These are phyloP conservation scores for Dicrurus megarhynchus DNA, from an alignment of 2,113 vertebrate species.

Conservation along the genomic window DNA sequence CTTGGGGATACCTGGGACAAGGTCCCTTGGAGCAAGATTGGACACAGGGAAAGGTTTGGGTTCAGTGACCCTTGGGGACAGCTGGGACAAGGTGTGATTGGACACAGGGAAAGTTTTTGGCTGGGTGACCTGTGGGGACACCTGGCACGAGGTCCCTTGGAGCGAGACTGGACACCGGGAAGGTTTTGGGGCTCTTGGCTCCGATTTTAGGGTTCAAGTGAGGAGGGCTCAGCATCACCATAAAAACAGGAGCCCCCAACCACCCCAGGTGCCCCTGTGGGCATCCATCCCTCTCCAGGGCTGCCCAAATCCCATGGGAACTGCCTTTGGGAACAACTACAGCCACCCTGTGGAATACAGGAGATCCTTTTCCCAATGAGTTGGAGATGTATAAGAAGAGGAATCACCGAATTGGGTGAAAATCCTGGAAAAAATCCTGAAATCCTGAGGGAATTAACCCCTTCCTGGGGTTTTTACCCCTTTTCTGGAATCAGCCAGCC, in stretches of 20 bases:
- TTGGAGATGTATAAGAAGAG: rapidly evolving
- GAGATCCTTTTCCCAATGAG: rapidly evolving
- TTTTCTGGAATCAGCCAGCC: neutral
- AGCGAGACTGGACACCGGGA: rapidly evolving
- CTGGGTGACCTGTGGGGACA: rapidly evolving
- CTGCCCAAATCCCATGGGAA: neutral
- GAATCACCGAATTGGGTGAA: neutral
- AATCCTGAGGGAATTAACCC: rapidly evolving
- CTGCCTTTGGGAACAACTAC: rapidly evolving
- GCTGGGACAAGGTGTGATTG: neutral
- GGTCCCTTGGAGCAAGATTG: neutral
- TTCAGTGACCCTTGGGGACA: neutral
- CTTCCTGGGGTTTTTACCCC: rapidly evolving
- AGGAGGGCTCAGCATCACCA: neutral
- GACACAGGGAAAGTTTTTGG: neutral
- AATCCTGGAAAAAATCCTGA: neutral
- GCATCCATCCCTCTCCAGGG: neutral
- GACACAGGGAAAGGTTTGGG: too few species aligned
- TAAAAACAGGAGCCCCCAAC: neutral
- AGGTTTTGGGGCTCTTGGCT: neutral
- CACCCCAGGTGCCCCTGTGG: rapidly evolving
- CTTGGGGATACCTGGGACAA: too few species aligned
- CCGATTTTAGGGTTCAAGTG: rapidly evolving
- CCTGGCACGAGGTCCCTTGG: neutral
- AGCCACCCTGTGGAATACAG: rapidly evolving